Evolutionary conservation across 2,113 vertebrate genomes (phyloP).

Genomic region (Salminus brasiliensis): DNA sequence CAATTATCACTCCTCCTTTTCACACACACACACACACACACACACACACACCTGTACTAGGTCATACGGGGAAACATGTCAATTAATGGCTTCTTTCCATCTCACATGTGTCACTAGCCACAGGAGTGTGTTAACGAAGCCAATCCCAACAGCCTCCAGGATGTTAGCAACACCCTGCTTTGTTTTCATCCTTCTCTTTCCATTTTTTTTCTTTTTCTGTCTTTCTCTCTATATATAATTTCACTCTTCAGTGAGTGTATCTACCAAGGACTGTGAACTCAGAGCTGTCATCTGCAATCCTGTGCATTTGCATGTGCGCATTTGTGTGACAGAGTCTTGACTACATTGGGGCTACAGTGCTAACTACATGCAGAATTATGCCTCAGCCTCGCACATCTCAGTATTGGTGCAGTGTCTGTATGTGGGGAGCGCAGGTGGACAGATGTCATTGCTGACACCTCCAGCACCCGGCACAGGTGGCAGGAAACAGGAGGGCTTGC

Average conservation of each 20-base stretch:
- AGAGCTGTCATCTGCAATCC: slow-evolving; percentile 53
- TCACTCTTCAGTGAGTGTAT: slow-evolving; percentile 21
- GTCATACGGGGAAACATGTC: slow-evolving; percentile 61
- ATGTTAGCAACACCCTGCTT: slow-evolving; percentile 53
- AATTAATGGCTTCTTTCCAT: neutral
- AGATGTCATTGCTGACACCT: neutral
- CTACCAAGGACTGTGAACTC: slow-evolving; percentile 50
- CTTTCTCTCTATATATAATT: slow-evolving; percentile 20
- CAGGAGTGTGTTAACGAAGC: slow-evolving; percentile 60
- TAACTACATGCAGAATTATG: neutral
- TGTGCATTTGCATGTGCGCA: neutral
- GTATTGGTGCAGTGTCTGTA: neutral
- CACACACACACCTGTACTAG: neutral
- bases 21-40: slow-evolving; percentile 4
- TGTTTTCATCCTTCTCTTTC: slow-evolving; percentile 44
- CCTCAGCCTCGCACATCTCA: neutral
- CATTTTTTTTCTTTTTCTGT: slow-evolving; percentile 36
- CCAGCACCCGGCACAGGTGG: neutral
- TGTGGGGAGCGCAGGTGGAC: neutral
- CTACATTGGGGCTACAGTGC: neutral
- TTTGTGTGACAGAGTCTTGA: neutral
- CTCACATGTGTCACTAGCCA: slow-evolving; percentile 24
- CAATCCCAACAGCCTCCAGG: slow-evolving; percentile 58
- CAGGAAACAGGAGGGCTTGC: neutral
- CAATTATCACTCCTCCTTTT: no score